Conservation (phyloP, 92 coral and sea anemone genomes). For the Umimayanthus kanabou region DNA sequence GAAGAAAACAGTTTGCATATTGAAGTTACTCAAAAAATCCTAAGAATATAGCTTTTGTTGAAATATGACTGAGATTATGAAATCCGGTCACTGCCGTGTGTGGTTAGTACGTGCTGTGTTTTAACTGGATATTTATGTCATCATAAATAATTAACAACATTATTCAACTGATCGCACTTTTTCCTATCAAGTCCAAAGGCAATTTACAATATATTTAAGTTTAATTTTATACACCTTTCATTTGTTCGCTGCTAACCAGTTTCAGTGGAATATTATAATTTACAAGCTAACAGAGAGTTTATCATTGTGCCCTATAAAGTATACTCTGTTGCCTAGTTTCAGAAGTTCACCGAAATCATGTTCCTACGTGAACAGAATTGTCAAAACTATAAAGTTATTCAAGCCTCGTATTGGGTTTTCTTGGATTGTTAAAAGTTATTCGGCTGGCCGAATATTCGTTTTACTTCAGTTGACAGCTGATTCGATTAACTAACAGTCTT, state of each 20-base stretch:
- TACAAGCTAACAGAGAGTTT: background rate
- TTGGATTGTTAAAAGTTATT: background rate
- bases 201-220: background rate
- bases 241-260: background rate
- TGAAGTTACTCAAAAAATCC: background rate
- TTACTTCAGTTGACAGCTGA: background rate
- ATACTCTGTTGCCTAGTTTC: conserved; percentile 11
- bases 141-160: too few relatives aligned
- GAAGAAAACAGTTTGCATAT: background rate
- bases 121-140: too few relatives aligned
- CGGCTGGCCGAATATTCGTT: background rate
- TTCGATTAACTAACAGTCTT: background rate
- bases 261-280: background rate
- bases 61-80: background rate
- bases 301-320: background rate
- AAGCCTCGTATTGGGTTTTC: background rate
- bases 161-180: background rate
- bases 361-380: background rate
- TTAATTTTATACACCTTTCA: background rate
- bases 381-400: background rate
- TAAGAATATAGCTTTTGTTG: background rate
- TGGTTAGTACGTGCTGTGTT: background rate
- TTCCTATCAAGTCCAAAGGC: too few relatives aligned
- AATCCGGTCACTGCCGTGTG: too few relatives aligned
- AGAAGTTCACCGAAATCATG: conserved; percentile 10